These are phyloP conservation scores for Arenicola marina DNA, from an alignment of 2,888 invertebrate genomes.

Conservation along the genomic window DNA sequence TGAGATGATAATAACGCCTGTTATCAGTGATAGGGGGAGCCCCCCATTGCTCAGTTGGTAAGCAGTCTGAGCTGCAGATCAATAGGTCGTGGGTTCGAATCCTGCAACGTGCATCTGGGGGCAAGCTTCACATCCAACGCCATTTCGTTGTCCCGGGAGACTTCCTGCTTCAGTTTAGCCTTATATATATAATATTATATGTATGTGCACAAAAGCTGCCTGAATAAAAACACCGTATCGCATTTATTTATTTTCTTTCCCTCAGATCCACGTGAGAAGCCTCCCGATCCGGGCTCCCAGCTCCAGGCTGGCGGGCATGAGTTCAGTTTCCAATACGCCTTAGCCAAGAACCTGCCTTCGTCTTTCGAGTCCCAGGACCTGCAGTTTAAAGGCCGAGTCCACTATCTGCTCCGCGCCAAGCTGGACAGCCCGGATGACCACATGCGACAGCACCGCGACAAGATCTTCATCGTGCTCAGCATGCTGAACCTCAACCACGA, in stretches of 20 bases:
- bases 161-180: no score
- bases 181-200: no score
- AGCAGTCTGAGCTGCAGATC: no score
- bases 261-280: slow-evolving; percentile 4
- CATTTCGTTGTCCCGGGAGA: no score
- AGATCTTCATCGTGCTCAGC: slow-evolving; percentile 31
- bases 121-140: no score
- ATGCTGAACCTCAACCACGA: slow-evolving; percentile 35
- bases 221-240: no score
- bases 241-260: background rate
- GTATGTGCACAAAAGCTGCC: no score
- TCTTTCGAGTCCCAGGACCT: slow-evolving; percentile 32
- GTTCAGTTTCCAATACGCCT: slow-evolving; percentile 30
- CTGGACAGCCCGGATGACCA: slow-evolving; percentile 31
- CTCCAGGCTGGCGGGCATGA: slow-evolving; percentile 29
- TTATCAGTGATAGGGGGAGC: no score
- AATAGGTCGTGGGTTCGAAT: no score
- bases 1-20: no score
- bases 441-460: slow-evolving; percentile 20
- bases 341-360: slow-evolving; percentile 30
- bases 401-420: slow-evolving; percentile 31
- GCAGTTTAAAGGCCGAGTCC: slow-evolving; percentile 29
- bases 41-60: no score
- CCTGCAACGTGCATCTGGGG: no score
- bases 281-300: background rate